These are phyloP conservation scores for Merops nubicus DNA, from an alignment of 2,113 vertebrate species.

Conservation along the genomic window DNA sequence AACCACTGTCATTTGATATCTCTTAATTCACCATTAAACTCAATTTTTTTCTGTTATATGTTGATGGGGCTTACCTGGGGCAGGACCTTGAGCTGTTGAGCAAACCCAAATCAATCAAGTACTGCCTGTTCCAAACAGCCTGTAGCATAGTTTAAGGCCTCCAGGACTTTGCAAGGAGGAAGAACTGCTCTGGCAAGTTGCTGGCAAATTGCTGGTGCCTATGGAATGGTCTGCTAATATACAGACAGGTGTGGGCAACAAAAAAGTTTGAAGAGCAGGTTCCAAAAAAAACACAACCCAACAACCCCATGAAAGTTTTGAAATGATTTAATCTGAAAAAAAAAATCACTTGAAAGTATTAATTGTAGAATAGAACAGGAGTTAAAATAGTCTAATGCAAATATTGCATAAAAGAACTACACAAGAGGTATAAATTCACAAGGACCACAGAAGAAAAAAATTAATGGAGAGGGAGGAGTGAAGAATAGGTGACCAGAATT, in stretches of 20 bases:
- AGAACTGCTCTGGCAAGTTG: not conserved
- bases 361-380: not conserved
- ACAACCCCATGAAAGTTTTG: not conserved
- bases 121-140: not conserved
- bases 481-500: not conserved
- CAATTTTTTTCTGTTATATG: not conserved
- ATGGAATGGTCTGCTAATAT: not conserved
- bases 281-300: not conserved
- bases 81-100: not conserved
- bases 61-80: not conserved
- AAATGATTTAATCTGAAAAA: not conserved
- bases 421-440: not conserved
- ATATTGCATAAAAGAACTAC: not conserved
- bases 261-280: not conserved
- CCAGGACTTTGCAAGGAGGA: not conserved
- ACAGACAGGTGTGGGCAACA: not conserved
- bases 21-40: not conserved
- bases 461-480: not conserved
- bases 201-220: fast-evolving
- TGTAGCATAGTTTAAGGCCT: not conserved
- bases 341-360: not conserved
- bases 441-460: not conserved
- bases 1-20: not conserved
- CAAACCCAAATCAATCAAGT: not conserved
- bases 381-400: not conserved